Evolutionary conservation across 2,888 invertebrate genomes (phyloP).

Genomic region (Timema cristinae): DNA sequence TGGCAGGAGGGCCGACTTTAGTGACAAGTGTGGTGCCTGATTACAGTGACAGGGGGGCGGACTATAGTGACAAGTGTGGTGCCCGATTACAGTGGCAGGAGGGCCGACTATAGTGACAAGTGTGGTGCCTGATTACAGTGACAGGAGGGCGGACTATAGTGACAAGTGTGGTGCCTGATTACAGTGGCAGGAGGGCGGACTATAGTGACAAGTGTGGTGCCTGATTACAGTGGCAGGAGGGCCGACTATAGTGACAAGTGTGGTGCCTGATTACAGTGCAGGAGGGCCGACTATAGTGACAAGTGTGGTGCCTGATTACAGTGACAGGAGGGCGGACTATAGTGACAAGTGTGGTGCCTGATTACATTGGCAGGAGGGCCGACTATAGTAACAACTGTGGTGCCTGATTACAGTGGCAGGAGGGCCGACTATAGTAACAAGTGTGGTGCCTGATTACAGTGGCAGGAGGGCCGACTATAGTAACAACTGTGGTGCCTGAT

Average conservation of each 20-base stretch:
- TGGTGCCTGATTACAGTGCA: slow-evolving; percentile 55
- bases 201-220: slow-evolving; percentile 81
- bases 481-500: slow-evolving; percentile 82
- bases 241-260: slow-evolving; percentile 77
- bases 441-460: slow-evolving; percentile 59
- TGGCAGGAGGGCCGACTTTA: slow-evolving; percentile 64
- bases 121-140: slow-evolving; percentile 79
- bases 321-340: too few relatives aligned
- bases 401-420: slow-evolving; percentile 63
- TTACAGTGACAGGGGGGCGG: too few relatives aligned
- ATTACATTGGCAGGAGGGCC: slow-evolving; percentile 57
- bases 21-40: slow-evolving; percentile 82
- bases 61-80: slow-evolving; percentile 79
- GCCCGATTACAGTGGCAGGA: slow-evolving; percentile 48
- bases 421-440: slow-evolving; percentile 72
- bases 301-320: slow-evolving; percentile 80
- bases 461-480: slow-evolving; percentile 64
- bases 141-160: too few relatives aligned
- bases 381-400: slow-evolving; percentile 76
- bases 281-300: slow-evolving; percentile 72
- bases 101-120: slow-evolving; percentile 76
- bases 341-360: slow-evolving; percentile 71
- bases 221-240: too few relatives aligned
- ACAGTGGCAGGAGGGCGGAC: slow-evolving; percentile 59
- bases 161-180: slow-evolving; percentile 66